These are phyloP conservation scores for Silurus lanzhouensis DNA, from an alignment of 2,797 vertebrate genomes.

Conservation along the genomic window DNA sequence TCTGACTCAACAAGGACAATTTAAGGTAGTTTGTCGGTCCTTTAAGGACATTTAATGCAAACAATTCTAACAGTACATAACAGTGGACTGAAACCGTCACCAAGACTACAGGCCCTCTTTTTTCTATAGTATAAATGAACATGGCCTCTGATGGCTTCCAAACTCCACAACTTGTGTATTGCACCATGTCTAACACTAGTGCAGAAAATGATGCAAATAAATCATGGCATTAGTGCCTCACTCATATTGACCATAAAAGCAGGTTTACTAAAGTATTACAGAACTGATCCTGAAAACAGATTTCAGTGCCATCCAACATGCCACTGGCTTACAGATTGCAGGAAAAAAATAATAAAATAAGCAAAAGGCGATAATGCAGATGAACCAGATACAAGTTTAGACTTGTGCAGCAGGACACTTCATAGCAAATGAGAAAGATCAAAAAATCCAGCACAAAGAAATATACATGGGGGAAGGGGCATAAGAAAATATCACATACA, in stretches of 20 bases:
- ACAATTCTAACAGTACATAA: background rate
- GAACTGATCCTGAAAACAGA: background rate
- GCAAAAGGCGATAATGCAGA: slow-evolving; percentile 1
- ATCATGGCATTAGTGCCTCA: background rate
- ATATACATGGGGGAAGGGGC: background rate
- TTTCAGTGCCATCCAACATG: slow-evolving; percentile 4
- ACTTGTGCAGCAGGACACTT: slow-evolving; percentile 17
- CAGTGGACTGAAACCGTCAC: background rate
- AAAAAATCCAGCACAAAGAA: slow-evolving; percentile 8
- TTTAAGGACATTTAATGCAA: background rate
- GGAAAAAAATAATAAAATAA: background rate
- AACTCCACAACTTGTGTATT: background rate
- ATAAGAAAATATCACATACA: background rate
- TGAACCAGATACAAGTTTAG: slow-evolving; percentile 34
- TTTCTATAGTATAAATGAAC: background rate
- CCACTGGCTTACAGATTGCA: background rate
- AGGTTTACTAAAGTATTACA: background rate
- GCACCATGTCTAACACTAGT: background rate
- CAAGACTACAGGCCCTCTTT: background rate
- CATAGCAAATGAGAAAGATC: slow-evolving; percentile 30
- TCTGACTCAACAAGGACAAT: background rate
- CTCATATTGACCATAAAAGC: background rate
- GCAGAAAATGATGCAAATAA: background rate
- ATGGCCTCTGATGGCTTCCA: background rate
- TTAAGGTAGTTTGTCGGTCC: background rate